Percentiles rank a stretch among this genome's conserved stretches.
These are phyloP conservation scores for Ennomos quercinarius DNA, from an alignment of 2,888 invertebrate genomes.

Conservation along the genomic window DNA sequence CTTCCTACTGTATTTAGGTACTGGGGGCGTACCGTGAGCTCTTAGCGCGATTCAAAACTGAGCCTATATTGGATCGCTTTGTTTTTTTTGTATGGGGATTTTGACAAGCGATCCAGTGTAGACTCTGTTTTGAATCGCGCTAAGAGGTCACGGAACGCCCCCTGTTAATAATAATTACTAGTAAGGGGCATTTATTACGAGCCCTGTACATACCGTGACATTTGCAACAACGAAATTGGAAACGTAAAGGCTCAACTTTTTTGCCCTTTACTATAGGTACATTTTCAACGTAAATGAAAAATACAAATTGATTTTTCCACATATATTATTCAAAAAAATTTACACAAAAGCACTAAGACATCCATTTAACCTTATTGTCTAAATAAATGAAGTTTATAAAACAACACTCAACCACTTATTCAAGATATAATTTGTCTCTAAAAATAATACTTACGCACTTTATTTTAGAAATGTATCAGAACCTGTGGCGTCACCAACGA, in stretches of 20 bases:
- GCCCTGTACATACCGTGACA: too few relatives aligned
- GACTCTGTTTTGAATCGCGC: too few relatives aligned
- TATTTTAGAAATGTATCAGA: slow-evolving; percentile 63
- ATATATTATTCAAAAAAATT: slow-evolving; percentile 86
- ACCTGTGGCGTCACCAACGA: slow-evolving; percentile 76
- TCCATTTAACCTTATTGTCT: slow-evolving; percentile 85
- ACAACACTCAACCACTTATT: slow-evolving; percentile 82
- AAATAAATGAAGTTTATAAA: slow-evolving; percentile 83
- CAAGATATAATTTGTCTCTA: slow-evolving; percentile 84
- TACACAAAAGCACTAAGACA: slow-evolving; percentile 87
- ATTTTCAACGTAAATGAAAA: slow-evolving; percentile 39
- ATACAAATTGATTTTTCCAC: slow-evolving; percentile 70
- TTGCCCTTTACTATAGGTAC: too few relatives aligned
- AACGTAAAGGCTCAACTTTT: too few relatives aligned
- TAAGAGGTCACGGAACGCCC: too few relatives aligned
- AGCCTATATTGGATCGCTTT: too few relatives aligned
- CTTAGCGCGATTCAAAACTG: too few relatives aligned
- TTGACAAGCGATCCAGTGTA: too few relatives aligned
- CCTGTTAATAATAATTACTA: neutral
- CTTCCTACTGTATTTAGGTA: slow-evolving; percentile 1
- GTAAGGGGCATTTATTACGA: neutral
- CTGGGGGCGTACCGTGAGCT: too few relatives aligned
- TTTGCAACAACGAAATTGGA: too few relatives aligned
- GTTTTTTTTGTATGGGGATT: too few relatives aligned
- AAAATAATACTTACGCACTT: slow-evolving; percentile 84